Percentiles rank a stretch among this genome's conserved stretches.
Evolutionary conservation across 1,140 invertebrate genomes (phyloP).

Genomic region (Frieseomelitta varia): DNA sequence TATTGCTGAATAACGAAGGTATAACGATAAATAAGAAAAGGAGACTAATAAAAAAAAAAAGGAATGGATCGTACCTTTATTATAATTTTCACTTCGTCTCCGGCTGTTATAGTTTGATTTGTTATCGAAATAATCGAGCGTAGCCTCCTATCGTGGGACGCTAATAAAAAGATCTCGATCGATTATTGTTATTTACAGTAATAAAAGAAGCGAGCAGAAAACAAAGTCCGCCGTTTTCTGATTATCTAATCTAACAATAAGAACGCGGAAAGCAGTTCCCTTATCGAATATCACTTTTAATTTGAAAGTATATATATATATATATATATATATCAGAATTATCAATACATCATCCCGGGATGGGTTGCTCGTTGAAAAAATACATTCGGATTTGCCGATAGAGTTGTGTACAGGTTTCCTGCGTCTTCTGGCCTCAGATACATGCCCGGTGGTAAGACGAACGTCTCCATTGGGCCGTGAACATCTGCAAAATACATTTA

Average conservation of each 20-base stretch:
- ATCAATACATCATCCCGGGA: slow-evolving; percentile 92
- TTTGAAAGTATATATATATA: too few species aligned
- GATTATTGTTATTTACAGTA: slow-evolving; percentile 51
- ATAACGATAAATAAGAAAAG: neutral
- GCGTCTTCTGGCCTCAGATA: slow-evolving; percentile 88
- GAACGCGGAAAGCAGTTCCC: slow-evolving; percentile 1
- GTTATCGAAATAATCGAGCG: slow-evolving; percentile 35
- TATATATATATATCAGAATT: slow-evolving; percentile 11
- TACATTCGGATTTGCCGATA: slow-evolving; percentile 92
- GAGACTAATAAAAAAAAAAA: slow-evolving; percentile 9
- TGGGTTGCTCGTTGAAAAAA: slow-evolving; percentile 91
- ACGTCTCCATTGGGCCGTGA: slow-evolving; percentile 77
- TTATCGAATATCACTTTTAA: slow-evolving; percentile 1
- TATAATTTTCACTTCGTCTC: slow-evolving; percentile 22
- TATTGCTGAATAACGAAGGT: neutral
- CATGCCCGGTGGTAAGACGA: slow-evolving; percentile 84
- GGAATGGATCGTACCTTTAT: slow-evolving; percentile 34
- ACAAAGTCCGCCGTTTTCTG: slow-evolving; percentile 11
- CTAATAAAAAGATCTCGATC: neutral
- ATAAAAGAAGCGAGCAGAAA: slow-evolving; percentile 27
- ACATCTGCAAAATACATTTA: slow-evolving; percentile 70
- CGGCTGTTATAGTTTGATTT: slow-evolving; percentile 21
- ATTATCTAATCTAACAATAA: slow-evolving; percentile 43
- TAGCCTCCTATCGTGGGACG: too few species aligned
- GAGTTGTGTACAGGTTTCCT: slow-evolving; percentile 90